Evolutionary conservation across 2,888 invertebrate species (phyloP), one percentile per base, ranked within the genome.

Genomic region (Amiota mariae): DNA sequence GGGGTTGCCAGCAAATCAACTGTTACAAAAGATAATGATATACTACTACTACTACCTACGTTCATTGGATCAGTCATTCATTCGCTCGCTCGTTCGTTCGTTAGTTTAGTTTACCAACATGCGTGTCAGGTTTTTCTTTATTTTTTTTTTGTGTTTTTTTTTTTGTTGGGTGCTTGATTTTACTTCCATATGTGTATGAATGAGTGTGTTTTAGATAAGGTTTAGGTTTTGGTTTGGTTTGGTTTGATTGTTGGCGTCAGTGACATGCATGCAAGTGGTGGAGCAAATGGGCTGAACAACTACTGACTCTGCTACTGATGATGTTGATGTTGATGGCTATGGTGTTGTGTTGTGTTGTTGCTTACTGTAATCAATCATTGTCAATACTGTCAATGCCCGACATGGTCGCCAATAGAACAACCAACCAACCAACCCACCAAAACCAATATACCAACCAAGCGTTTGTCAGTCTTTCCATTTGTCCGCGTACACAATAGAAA

Each of bases 341-440:
- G n/a, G n/a, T n/a, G 36, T 36, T 36, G 36, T 36, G 36, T 36
- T 36, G 36, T 36, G 6, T 36, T 36, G 36, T 36, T 36, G 6
- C 36, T 36, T 36, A 36, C 71, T 73, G 77, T 86, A 87, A 87
- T 87, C 88, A 87, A 87, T 87, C 87, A 87, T 86, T 87, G 88
- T 87, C 87, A 87, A 84, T 85, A 83, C 81, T 86, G 86, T 87
- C 85, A 86, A 84, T 87, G 85, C 12, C 2, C 64, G 48, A n/a
- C 48, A 15, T 49, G 18, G 51, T 47, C n/a, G 10, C 13, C n/a
- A 36, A 63, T 63, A 18, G 36, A 63, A 24, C 36, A 24, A 24
- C 24, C 24, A 36, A n/a, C 63, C 63, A 46, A n/a, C 63, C 54
- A 54, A 36, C 8, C 63, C 63, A 46, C 8, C 63, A 6, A 54